Base-by-base conservation (phyloP, 2,113 vertebrate species). In the Strigops habroptila region DNA sequence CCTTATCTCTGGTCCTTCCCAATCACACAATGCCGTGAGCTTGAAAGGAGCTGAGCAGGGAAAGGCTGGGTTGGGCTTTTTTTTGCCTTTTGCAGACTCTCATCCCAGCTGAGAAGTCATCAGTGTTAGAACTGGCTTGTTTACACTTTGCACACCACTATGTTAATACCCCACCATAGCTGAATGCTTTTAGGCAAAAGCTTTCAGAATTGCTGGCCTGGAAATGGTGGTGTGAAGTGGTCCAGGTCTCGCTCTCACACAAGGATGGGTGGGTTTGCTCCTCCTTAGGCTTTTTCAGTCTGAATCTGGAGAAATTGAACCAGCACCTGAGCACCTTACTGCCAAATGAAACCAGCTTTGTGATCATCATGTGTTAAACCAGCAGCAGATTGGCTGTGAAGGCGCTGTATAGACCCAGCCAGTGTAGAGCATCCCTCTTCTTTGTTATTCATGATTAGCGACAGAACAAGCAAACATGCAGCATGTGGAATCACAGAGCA, bases 21-120 rank as follows among this genome's bases (percentile, higher is more conserved):
- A 35, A 37, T 37, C 48, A 41, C 3, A 0, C 25, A 44, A 39
- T 10, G 1, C 27, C 30, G 12, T 0, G 0, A 52, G 25, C n/a
- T 81, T 1, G 0, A 52, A 28, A 52, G 24, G 27, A 84, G n/a
- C 48, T 0, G 3, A 53, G 51, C 39, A 27, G 7, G 14, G 52
- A 46, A 63, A 37, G 41, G 37, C 41, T 44, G 51, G 2, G 15
- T 18, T 81, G 78, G 25, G 41, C 4, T 80, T 93, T 79, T 31
- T 3, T 55, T 88, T 74, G 25, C 10, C 33, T 87, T 89, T 89
- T 35, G 19, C 49, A 53, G 23, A 46, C 52, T 85, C 27, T 70
- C 10, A 9, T 75, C 28, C 69, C 25, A 35, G 18, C 69, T 49
- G 24, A 81, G 60, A 68, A 82, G 52, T 67, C 86, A 35, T 28